These are phyloP conservation scores for Apotomis turbidana DNA, from an alignment of 2,888 invertebrate species.

Conservation along the genomic window DNA sequence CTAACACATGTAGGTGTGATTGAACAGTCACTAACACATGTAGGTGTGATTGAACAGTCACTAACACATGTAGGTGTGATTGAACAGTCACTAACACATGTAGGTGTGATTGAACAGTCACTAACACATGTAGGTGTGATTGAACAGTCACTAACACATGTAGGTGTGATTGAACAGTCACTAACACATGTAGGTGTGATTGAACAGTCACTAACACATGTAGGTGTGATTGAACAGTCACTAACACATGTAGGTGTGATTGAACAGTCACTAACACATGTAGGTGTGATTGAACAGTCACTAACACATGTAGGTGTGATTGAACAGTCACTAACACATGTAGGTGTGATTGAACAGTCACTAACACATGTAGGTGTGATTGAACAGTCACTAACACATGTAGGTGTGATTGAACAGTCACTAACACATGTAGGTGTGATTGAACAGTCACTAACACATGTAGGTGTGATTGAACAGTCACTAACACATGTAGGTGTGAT, in stretches of 20 bases:
- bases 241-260: background rate
- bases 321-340: background rate
- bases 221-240: too few relatives aligned
- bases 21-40: background rate
- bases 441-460: background rate
- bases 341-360: too few relatives aligned
- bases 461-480: too few relatives aligned
- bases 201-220: background rate
- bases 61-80: background rate
- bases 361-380: background rate
- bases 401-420: too few relatives aligned
- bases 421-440: background rate
- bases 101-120: too few relatives aligned
- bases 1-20: background rate
- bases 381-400: background rate
- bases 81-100: background rate
- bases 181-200: background rate
- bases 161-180: too few relatives aligned
- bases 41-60: too few relatives aligned
- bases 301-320: background rate
- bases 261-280: background rate
- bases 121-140: background rate
- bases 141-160: background rate
- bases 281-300: too few relatives aligned
- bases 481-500: background rate